A percentile compares a stretch with the other conserved stretches of the same genome.
phyloP scores from a whole-genome alignment of 1,140 invertebrate genomes.

The Caenorhabditis remanei region DNA sequence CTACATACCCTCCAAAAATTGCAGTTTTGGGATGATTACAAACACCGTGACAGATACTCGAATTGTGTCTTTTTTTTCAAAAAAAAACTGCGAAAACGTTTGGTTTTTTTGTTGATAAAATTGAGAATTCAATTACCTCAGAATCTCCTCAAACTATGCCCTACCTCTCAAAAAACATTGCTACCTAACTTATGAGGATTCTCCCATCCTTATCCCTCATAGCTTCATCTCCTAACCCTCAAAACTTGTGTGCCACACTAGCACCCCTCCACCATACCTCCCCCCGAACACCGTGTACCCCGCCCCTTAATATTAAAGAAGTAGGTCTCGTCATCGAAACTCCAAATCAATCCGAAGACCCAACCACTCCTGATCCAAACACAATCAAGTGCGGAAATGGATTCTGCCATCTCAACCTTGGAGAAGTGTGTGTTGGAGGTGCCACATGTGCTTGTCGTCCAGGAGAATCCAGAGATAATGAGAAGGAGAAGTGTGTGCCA shows the following conservation, averaged over 20 bases:
- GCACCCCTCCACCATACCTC: background rate
- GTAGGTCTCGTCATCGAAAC: constrained; percentile 60
- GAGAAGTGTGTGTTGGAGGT: constrained; percentile 68
- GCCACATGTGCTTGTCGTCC: constrained; percentile 65
- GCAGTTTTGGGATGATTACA: too few relatives aligned
- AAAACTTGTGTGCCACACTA: constrained; percentile 7
- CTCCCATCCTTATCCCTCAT: too few relatives aligned
- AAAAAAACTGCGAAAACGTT: too few relatives aligned
- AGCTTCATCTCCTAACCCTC: too few relatives aligned
- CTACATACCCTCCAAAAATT: too few relatives aligned
- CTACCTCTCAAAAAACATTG: too few relatives aligned
- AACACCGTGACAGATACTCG: too few relatives aligned
- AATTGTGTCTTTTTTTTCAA: too few relatives aligned
- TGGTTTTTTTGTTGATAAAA: too few relatives aligned
- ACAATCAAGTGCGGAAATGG: constrained; percentile 62
- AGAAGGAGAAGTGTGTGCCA: constrained; percentile 62
- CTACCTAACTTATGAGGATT: too few relatives aligned
- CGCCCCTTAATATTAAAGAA: constrained; percentile 23
- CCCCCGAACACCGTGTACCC: background rate
- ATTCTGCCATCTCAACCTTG: constrained; percentile 58
- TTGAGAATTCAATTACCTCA: too few relatives aligned
- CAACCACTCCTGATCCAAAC: constrained; percentile 66
- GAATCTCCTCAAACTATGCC: too few relatives aligned
- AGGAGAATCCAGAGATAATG: constrained; percentile 49
- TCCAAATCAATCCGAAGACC: constrained; percentile 45